Percentiles rank a stretch among this genome's conserved stretches.
Evolutionary conservation across 2,888 invertebrate species (phyloP).

Genomic region (Pantelozetes paolii): DNA sequence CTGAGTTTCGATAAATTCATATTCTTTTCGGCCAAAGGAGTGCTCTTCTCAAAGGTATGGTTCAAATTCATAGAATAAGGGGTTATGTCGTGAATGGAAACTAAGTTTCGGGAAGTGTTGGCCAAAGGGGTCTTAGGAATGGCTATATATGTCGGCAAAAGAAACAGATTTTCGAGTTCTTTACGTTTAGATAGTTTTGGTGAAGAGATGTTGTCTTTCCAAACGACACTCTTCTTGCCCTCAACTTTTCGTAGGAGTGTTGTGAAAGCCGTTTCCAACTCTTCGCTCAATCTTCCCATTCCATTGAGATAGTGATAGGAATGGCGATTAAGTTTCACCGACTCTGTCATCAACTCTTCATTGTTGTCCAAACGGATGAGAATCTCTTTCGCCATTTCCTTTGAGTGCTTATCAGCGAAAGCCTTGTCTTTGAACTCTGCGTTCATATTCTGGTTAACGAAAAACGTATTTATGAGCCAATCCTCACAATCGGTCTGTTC

Average conservation of each 20-base stretch:
- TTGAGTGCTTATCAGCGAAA: conserved; percentile 34
- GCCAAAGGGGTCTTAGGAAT: not conserved
- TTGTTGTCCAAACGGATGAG: not conserved
- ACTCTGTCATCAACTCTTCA: conserved; percentile 34
- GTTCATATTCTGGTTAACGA: conserved; percentile 28
- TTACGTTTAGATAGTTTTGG: conserved; percentile 7
- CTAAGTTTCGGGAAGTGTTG: conserved; percentile 22
- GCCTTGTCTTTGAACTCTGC: conserved; percentile 39
- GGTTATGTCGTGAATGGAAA: conserved; percentile 6
- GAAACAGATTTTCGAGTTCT: conserved; percentile 11
- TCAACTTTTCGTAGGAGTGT: conserved; percentile 35
- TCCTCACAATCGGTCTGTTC: conserved; percentile 30
- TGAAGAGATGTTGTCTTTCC: conserved; percentile 41
- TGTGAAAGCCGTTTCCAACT: conserved; percentile 28
- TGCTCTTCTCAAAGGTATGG: not conserved
- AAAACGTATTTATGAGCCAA: conserved; percentile 37
- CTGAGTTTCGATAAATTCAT: not conserved
- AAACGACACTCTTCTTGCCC: conserved; percentile 43
- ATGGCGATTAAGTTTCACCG: conserved; percentile 20
- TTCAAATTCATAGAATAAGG: not conserved
- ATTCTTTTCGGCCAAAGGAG: not conserved
- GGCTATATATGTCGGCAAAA: conserved; percentile 28
- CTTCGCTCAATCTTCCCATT: conserved; percentile 27
- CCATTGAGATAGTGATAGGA: conserved; percentile 33
- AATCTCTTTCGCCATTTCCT: conserved; percentile 37